Percentiles rank a stretch among this genome's conserved stretches.
These are phyloP conservation scores for Florisuga fusca DNA, from an alignment of 2,797 vertebrate genomes.

Conservation along the genomic window DNA sequence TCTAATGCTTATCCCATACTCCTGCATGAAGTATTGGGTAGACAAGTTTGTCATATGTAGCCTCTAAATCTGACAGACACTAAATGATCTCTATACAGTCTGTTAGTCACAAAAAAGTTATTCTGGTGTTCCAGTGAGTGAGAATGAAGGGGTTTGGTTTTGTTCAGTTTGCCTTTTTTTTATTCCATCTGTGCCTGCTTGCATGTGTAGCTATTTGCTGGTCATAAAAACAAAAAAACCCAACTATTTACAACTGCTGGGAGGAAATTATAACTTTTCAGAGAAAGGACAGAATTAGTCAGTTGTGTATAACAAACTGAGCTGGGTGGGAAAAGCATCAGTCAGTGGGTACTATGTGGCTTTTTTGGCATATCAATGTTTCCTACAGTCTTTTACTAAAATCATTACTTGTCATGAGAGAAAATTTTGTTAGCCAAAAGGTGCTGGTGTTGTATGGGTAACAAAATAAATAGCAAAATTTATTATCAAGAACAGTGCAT, in stretches of 20 bases:
- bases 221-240: neutral
- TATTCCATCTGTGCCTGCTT: neutral
- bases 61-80: neutral
- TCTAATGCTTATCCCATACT: neutral
- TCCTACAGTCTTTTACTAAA: conserved; percentile 44
- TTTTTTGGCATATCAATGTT: neutral
- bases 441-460: conserved; percentile 31
- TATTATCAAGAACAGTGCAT: conserved; percentile 53
- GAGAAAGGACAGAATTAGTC: neutral
- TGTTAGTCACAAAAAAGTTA: neutral
- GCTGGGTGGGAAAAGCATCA: neutral
- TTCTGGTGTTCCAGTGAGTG: neutral
- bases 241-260: neutral
- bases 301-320: neutral
- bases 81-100: neutral
- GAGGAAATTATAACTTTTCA: conserved; percentile 15
- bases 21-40: neutral
- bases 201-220: conserved; percentile 7
- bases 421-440: conserved; percentile 50
- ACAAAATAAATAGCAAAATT: conserved; percentile 61
- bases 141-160: neutral
- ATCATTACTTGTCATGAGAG: conserved; percentile 35
- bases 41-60: neutral
- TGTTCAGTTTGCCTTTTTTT: neutral
- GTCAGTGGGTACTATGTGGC: neutral